Percentiles rank a stretch among this genome's conserved stretches.
Evolutionary conservation across 1,140 invertebrate species (phyloP).

Genomic region (Wasmannia auropunctata): DNA sequence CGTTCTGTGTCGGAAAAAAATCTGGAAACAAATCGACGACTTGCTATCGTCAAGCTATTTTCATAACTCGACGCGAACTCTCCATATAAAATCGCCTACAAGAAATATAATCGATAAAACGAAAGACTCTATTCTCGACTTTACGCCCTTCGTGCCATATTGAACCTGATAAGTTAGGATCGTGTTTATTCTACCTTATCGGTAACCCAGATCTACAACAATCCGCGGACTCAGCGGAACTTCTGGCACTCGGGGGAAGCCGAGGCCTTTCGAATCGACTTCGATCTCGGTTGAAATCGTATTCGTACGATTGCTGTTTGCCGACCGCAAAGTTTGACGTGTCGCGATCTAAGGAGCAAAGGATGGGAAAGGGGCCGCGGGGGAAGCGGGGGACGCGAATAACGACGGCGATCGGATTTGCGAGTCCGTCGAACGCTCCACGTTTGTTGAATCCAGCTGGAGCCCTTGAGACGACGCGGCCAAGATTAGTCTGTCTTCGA

Average conservation of each 20-base stretch:
- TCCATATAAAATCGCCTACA: background rate
- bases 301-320: slow-evolving; percentile 59
- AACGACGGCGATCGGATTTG: slow-evolving; percentile 68
- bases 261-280: slow-evolving; percentile 7
- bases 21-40: background rate
- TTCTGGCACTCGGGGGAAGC: background rate
- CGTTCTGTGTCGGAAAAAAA: background rate
- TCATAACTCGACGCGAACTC: background rate
- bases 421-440: slow-evolving; percentile 65
- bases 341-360: slow-evolving; percentile 43
- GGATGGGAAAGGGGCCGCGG: background rate
- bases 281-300: slow-evolving; percentile 37
- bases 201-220: slow-evolving; percentile 30
- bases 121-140: background rate
- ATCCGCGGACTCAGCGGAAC: slow-evolving; percentile 40
- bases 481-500: slow-evolving; percentile 71
- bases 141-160: background rate
- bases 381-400: slow-evolving; percentile 72
- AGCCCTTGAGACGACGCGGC: slow-evolving; percentile 62
- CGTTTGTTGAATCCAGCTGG: slow-evolving; percentile 50
- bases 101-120: slow-evolving; percentile 26
- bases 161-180: slow-evolving; percentile 39
- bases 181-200: slow-evolving; percentile 38
- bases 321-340: slow-evolving; percentile 50
- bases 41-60: background rate